Evolutionary conservation across 2,888 invertebrate species (phyloP), one percentile per base, ranked within the genome.

Genomic region (Galeopsomyia nigrocyanea): DNA sequence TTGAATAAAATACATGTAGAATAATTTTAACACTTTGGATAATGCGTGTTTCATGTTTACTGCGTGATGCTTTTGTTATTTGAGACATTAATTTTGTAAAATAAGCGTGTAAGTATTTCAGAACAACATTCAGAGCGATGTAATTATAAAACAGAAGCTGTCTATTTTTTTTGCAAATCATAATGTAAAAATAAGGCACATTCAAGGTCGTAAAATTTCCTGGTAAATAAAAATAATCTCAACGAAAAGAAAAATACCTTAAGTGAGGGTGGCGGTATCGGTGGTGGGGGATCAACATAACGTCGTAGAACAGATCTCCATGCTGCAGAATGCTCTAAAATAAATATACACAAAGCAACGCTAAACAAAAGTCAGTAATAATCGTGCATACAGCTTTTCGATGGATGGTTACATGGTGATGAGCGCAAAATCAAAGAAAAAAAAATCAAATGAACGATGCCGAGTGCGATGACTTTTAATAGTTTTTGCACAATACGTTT

Each of bases 291-390:
- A 76, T 86, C 82, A 81, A 83, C 79, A 78, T 84, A 82, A 79
- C 85, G 86, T 79, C 83, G 86, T 78, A 86, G 83, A 79, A 84
- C 82, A 79, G 86, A 86, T 81, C 85, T 83, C 86, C 86, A 86
- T 86, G 84, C 83, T 80, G 82, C 81, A 80, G 83, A 82, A 82
- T 82, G 81, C 75, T 85, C 86, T 86, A 85, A 84, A 85, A 85
- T 82, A 81, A 80, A 72, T 75, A 75, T 71, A 74, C 51, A 64
- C 19, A 76, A 75, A 69, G 71, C 71, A 71, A 74, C 39, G 65
- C 75, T 73, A 74, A 73, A 75, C 53, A 73, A 74, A 75, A 75
- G 68, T 67, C 49, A 71, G 13, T 51, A 31, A 51, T 53, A 69
- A 49, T 75, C 71, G 75, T 75, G 68, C 75, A 62, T 66, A 57